Conservation (phyloP, 2,797 vertebrate species). For the Sebastes baramenuke region DNA sequence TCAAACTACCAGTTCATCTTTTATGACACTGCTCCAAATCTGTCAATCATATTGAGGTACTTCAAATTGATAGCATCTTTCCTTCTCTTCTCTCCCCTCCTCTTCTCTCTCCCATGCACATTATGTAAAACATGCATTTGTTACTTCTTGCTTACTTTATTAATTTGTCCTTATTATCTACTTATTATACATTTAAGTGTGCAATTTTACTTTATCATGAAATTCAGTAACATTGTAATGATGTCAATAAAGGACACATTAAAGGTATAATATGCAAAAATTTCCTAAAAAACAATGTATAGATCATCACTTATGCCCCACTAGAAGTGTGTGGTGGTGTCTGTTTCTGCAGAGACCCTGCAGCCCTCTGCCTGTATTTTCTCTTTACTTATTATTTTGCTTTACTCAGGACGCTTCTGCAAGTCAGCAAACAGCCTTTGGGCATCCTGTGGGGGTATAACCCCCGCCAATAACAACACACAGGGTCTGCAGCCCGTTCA, state of each 20-base stretch:
- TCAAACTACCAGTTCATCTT: background rate
- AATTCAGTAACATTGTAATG: background rate
- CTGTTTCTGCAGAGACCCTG: too few species aligned
- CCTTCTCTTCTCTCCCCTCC: rapidly evolving
- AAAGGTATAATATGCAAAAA: too few species aligned
- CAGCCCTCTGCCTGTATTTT: too few species aligned
- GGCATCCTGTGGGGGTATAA: too few species aligned
- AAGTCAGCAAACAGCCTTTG: too few species aligned
- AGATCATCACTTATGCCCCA: too few species aligned
- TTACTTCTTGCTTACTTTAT: background rate
- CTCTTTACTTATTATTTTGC: too few species aligned
- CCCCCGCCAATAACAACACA: too few species aligned
- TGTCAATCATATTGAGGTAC: background rate
- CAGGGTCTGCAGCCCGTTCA: too few species aligned
- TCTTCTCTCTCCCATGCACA: background rate
- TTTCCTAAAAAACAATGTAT: too few species aligned
- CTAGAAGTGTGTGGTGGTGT: too few species aligned
- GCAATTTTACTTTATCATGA: background rate
- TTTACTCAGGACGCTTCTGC: too few species aligned
- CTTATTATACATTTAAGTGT: background rate
- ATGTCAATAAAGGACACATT: background rate
- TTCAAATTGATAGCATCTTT: background rate
- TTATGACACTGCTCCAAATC: background rate
- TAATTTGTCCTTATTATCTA: background rate
- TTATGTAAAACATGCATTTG: background rate